Evolutionary conservation across 2,888 invertebrate species (phyloP), one percentile per base, ranked within the genome.

Genomic region (Cheilosia grossa): DNA sequence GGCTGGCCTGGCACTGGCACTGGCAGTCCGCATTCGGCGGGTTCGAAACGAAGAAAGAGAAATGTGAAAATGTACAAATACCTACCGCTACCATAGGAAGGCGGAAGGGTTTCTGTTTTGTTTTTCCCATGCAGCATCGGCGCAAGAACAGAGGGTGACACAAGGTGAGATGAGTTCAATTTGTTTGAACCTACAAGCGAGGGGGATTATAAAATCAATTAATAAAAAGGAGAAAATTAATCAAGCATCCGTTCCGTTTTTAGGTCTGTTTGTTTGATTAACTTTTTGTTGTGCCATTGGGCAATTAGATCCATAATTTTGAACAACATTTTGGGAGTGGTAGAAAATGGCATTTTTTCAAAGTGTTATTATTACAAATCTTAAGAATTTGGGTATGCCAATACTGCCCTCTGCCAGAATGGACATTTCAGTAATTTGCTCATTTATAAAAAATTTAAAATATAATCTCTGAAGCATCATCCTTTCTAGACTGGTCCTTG

Each of bases 121-220:
- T 19, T 24, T 30, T 7, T 58, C 17, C 13, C 9, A 24, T 24
- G 37, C 47, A 74, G 30, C 30, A 30, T 30, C 30, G 30, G 9
- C 54, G 51, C 54, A 75, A 49, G 53, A 37, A 58, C 42, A 70
- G 59, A 51, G 74, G 64, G 42, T 33, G 66, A 73, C 53, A 70
- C 59, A 70, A 80, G 70, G 69, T 80, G 80, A 80, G 70, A 54
- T 75, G 74, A 70, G 70, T 85, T 85, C 70, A 80, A 85, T 80
- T 75, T 75, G 69, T 59, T 69, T 74, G 69, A 74, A 83, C 79
- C 64, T 33, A 69, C 49, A 73, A 3, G 42, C 49, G 67, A 61
- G 54, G 64, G 66, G 56, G 70, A 75, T 64, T 69, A 75, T 64
- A 59, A 80, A 80, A 80, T 80, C 69, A 75, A 80, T 83, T 75